phyloP scores from a whole-genome alignment of 2,113 vertebrate genomes.

The Synchiropus splendidus region DNA sequence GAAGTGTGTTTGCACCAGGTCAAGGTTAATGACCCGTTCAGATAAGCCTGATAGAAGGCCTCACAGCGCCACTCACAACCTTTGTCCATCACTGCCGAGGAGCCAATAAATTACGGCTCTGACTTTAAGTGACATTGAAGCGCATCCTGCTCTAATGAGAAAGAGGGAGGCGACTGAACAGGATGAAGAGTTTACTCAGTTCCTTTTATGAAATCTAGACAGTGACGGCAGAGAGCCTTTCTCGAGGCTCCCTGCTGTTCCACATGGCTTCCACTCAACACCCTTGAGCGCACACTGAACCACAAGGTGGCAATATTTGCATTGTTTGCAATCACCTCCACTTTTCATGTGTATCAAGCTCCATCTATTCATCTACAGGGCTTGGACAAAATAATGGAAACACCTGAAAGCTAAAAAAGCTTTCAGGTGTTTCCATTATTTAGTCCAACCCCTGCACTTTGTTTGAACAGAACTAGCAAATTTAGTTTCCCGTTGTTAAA shows the following conservation, averaged over 20 bases:
- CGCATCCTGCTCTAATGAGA: conserved; percentile 52
- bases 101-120: conserved; percentile 67
- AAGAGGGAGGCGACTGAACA: conserved; percentile 14
- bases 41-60: conserved; percentile 67
- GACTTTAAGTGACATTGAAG: conserved; percentile 71
- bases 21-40: conserved; percentile 68
- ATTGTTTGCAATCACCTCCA: conserved; percentile 71
- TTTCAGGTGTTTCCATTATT: too few species aligned
- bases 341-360: conserved; percentile 21
- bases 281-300: conserved; percentile 46
- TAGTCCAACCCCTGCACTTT: too few species aligned
- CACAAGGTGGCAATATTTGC: conserved; percentile 97
- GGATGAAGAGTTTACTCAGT: background rate
- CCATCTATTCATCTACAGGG: too few species aligned
- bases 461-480: too few species aligned
- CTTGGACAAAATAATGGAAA: too few species aligned
- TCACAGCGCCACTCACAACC: conserved; percentile 57
- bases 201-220: too few species aligned
- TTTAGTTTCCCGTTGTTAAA: too few species aligned
- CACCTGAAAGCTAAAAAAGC: too few species aligned
- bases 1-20: conserved; percentile 61
- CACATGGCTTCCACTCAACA: conserved; percentile 13
- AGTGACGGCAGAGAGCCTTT: too few species aligned
- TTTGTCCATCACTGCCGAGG: conserved; percentile 67
- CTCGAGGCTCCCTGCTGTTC: too few species aligned